A percentile compares a stretch with the other conserved stretches of the same genome.
These are phyloP conservation scores for Orthonychiurus folsomi DNA, from an alignment of 2,888 invertebrate genomes.

Conservation along the genomic window DNA sequence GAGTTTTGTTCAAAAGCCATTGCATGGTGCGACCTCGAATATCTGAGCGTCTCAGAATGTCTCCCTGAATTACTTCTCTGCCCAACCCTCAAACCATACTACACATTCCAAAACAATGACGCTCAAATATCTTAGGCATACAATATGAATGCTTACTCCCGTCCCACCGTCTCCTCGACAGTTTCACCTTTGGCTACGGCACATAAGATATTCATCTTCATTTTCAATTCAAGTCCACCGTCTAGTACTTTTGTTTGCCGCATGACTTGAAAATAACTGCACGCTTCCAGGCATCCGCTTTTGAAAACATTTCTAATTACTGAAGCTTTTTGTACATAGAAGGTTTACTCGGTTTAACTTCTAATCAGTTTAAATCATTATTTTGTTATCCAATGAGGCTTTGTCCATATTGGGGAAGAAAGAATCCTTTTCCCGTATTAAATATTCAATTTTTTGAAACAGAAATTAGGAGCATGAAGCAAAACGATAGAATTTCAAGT, in stretches of 20 bases:
- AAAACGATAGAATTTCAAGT: too few species aligned
- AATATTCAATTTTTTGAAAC: too few species aligned
- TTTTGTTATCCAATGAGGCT: too few species aligned
- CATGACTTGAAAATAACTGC: background rate
- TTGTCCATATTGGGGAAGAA: too few species aligned
- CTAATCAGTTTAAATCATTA: background rate
- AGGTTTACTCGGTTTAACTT: background rate
- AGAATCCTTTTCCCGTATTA: too few species aligned
- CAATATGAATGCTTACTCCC: background rate
- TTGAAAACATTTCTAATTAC: background rate
- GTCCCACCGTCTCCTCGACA: background rate
- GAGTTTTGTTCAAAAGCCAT: conserved; percentile 6
- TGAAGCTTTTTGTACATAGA: background rate
- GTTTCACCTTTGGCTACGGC: background rate
- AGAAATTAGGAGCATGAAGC: too few species aligned
- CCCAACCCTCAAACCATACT: conserved; percentile 13
- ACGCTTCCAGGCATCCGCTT: background rate
- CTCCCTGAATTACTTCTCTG: conserved; percentile 18
- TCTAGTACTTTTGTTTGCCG: background rate
- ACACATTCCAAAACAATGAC: conserved; percentile 19
- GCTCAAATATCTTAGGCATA: background rate
- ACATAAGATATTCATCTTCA: background rate
- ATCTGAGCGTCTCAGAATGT: conserved; percentile 16
- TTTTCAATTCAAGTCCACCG: background rate
- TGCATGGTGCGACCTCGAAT: conserved; percentile 11